These are phyloP conservation scores for Lynx canadensis DNA, from an alignment of 2,113 vertebrate genomes.

Conservation along the genomic window DNA sequence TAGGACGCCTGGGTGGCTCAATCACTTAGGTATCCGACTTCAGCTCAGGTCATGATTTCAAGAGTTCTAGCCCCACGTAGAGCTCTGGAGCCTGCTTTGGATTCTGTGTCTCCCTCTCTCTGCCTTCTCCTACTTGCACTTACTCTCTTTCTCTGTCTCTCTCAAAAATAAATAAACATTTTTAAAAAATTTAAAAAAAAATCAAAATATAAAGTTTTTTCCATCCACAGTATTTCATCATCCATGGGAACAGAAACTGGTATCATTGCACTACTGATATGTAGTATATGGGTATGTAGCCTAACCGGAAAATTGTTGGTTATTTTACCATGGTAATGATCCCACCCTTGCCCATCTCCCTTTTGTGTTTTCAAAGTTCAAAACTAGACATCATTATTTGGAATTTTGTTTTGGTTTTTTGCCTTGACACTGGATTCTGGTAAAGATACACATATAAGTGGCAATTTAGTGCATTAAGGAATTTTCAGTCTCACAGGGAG, in stretches of 20 bases:
- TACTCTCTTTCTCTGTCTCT: too few relatives aligned
- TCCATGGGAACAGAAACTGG: neutral
- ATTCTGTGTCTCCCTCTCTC: too few relatives aligned
- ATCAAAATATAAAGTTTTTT: neutral
- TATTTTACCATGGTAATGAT: neutral
- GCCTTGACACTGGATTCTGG: neutral
- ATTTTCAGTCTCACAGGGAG: neutral
- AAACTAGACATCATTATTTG: constrained; percentile 6
- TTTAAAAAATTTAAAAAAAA: neutral
- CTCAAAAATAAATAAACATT: too few relatives aligned
- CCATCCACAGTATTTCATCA: neutral
- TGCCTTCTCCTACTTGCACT: too few relatives aligned
- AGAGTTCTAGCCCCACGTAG: too few relatives aligned
- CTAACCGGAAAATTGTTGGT: neutral
- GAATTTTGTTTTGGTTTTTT: neutral
- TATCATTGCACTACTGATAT: neutral
- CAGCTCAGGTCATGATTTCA: too few relatives aligned
- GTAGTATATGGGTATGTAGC: neutral
- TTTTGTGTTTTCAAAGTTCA: neutral
- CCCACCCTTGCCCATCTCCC: neutral
- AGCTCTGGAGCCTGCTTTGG: too few relatives aligned
- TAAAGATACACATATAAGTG: neutral
- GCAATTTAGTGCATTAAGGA: neutral
- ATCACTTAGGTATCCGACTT: too few relatives aligned
- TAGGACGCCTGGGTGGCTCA: too few relatives aligned